Evolutionary conservation across 2,797 vertebrate genomes (phyloP), one percentile per base, ranked within the genome.

Genomic region (Arnoldichthys spilopterus): DNA sequence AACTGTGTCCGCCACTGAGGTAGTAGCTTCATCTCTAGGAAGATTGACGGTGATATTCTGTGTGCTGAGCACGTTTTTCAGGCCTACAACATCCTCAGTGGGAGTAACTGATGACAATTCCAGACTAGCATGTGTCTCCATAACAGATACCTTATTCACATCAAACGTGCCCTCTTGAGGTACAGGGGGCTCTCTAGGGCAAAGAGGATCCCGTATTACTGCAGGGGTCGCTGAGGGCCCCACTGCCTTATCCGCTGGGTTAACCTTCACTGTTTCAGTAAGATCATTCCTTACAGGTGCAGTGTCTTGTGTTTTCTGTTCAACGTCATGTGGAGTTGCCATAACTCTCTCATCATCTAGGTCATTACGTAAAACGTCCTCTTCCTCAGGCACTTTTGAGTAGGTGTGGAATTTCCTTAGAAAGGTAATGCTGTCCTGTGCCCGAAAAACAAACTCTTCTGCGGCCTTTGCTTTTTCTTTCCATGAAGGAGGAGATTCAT

Each of bases 401-500:
- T 86, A 87, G 73, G 77, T 87, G 68, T 89, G 85, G 22, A 86
- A 83, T 76, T 83, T 76, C 30, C 54, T 47, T 68, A 86, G 40
- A 20, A 49, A 45, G 20, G 75, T 51, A 66, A 58, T 11, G 28
- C 71, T 28, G 3, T 76, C 82, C 56, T 69, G 70, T 1, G 76
- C 26, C 3, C 53, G 51, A 34, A 87, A 80, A 43, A 62, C 34
- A 51, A 70, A 58, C 24, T 84, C 80, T 12, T 77, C 82, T 9
- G 0, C 24, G 30, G 53, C 15, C 40, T 54, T 62, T 3, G 49
- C 26, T 26, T 74, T 69, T 28, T 81, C 56, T 64, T 43, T 64
- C 47, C 63, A 64, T 30, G 70, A 56, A 61, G 49, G 32, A 20
- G 74, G 24, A 76, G 74, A 73, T 22, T 83, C 66, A 32, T 74